Evolutionary conservation across 2,113 vertebrate genomes (phyloP).

Genomic region (Perca schrenkii): DNA sequence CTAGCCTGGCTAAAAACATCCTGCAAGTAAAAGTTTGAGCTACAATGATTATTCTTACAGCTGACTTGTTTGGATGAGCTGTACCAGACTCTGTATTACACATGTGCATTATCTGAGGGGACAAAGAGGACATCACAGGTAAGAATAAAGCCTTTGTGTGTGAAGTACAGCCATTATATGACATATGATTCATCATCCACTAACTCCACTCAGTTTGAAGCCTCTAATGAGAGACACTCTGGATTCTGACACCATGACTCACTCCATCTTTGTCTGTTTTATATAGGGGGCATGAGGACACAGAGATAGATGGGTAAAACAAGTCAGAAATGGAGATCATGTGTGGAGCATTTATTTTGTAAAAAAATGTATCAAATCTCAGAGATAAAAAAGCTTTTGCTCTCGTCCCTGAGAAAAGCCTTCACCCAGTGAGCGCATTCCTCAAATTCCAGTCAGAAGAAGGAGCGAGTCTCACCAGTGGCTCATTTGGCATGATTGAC

Average conservation of each 20-base stretch:
- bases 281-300: not conserved
- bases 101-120: conserved; percentile 9
- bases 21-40: not conserved
- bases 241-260: conserved; percentile 44
- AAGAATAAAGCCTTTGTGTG: conserved; percentile 17
- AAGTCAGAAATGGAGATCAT: conserved; percentile 24
- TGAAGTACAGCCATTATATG: conserved; percentile 38
- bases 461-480: conserved; percentile 74
- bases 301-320: not conserved
- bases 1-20: not conserved
- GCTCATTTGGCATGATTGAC: conserved; percentile 88
- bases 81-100: conserved; percentile 16
- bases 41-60: conserved; percentile 3
- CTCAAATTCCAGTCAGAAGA: conserved; percentile 82
- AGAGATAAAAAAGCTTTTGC: conserved; percentile 36
- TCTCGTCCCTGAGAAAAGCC: conserved; percentile 40
- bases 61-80: conserved; percentile 11
- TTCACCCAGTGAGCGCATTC: conserved; percentile 79
- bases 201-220: conserved; percentile 28
- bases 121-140: conserved; percentile 43
- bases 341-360: conserved; percentile 15
- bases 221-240: conserved; percentile 50
- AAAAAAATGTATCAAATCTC: conserved; percentile 36
- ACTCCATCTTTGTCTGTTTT: conserved; percentile 35
- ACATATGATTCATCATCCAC: conserved; percentile 42